phyloP scores from a whole-genome alignment of 2,888 invertebrate species.

The Drosophila mimica region DNA sequence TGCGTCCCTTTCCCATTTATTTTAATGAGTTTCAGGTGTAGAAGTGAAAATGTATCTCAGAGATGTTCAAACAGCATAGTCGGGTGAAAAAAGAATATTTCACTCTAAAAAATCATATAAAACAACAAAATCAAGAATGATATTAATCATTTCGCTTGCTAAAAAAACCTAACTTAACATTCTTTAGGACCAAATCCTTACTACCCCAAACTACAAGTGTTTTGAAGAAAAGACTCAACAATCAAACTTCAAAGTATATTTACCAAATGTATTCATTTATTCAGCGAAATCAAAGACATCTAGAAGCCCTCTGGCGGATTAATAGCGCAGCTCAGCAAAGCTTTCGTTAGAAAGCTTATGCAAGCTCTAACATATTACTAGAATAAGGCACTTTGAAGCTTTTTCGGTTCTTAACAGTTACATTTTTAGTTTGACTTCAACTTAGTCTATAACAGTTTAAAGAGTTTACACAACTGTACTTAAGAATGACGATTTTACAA shows the following conservation, averaged over 20 bases:
- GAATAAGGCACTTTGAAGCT: conserved; percentile 36
- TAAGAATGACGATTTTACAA: conserved; percentile 17
- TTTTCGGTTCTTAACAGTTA: conserved; percentile 47
- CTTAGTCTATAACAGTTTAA: conserved; percentile 42
- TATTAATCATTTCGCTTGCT: background rate
- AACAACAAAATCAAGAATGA: background rate
- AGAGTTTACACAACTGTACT: conserved; percentile 33
- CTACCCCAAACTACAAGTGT: background rate
- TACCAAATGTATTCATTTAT: conserved; percentile 33
- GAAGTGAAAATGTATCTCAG: background rate
- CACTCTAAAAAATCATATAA: background rate
- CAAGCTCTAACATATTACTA: background rate
- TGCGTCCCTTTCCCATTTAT: background rate
- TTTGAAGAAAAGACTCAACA: background rate
- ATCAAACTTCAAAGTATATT: background rate
- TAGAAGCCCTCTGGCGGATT: conserved; percentile 39
- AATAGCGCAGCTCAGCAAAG: conserved; percentile 31
- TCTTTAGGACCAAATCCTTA: background rate
- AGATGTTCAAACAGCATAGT: background rate
- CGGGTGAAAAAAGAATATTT: background rate
- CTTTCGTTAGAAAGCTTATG: conserved; percentile 24
- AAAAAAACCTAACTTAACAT: too few relatives aligned
- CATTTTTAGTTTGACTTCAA: conserved; percentile 40
- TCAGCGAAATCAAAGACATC: conserved; percentile 17
- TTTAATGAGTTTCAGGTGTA: background rate